Conservation (phyloP, 2,113 vertebrate genomes). For the Chunga burmeisteri region DNA sequence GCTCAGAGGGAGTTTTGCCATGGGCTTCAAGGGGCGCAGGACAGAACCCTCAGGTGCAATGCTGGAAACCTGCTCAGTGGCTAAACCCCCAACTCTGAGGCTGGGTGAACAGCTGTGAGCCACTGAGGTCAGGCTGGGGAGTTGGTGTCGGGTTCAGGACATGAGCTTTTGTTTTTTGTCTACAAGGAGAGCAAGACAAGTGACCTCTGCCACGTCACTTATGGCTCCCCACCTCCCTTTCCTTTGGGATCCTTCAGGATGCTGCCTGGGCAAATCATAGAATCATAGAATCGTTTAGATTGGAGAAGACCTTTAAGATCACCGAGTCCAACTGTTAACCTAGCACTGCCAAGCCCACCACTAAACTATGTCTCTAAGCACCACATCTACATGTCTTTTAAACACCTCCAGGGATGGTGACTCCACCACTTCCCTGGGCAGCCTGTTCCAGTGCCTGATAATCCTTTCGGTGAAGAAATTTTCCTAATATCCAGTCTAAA, state of each 20-base stretch:
- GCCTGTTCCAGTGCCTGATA: too few species aligned
- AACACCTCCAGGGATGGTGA: too few species aligned
- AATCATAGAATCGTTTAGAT: too few species aligned
- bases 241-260: not conserved
- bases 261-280: not conserved
- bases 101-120: fast-evolving
- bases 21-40: not conserved
- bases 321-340: too few species aligned
- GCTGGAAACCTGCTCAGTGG: not conserved
- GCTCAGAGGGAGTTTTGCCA: not conserved
- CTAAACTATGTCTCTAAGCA: not conserved
- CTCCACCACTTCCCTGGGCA: too few species aligned
- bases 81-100: not conserved
- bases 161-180: not conserved
- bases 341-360: too few species aligned
- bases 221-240: not conserved
- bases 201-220: not conserved
- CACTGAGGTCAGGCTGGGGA: not conserved
- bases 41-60: not conserved
- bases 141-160: not conserved
- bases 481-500: too few species aligned
- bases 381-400: too few species aligned
- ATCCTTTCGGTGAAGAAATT: too few species aligned
- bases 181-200: not conserved
- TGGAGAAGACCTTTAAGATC: too few species aligned